A percentile compares a stretch with the other conserved stretches of the same genome.
Evolutionary conservation across 2,797 vertebrate genomes (phyloP).

Genomic region (Argyrosomus regius): DNA sequence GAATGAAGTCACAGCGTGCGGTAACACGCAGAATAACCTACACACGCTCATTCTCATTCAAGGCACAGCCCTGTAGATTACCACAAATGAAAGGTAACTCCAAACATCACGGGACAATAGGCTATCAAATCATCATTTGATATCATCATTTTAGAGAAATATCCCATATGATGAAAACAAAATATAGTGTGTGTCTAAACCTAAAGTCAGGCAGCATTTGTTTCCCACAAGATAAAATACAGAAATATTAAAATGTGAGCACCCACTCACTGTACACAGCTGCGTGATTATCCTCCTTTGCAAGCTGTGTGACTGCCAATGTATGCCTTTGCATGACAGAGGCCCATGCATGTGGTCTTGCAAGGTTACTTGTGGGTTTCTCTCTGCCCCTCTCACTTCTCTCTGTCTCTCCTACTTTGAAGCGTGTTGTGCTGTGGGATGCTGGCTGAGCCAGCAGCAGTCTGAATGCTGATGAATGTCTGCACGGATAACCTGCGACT

Average conservation of each 20-base stretch:
- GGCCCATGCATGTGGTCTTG: conserved; percentile 23
- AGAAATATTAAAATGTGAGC: not conserved
- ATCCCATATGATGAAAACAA: no score
- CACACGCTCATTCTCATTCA: conserved; percentile 22
- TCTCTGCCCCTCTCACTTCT: conserved; percentile 38
- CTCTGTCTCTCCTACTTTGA: conserved; percentile 53
- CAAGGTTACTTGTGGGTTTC: conserved; percentile 58
- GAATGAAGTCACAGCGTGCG: conserved; percentile 45
- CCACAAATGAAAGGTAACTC: not conserved
- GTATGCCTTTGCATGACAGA: conserved; percentile 22
- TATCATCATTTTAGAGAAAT: no score
- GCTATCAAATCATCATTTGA: not conserved
- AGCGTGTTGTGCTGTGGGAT: conserved; percentile 60
- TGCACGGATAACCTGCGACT: conserved; percentile 72
- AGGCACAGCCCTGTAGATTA: conserved; percentile 19
- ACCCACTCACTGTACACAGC: not conserved
- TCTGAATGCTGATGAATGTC: conserved; percentile 77
- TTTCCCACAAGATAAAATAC: not conserved
- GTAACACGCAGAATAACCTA: conserved; percentile 43
- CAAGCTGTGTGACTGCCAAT: conserved; percentile 15
- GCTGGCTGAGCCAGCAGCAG: conserved; percentile 69
- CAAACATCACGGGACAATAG: not conserved
- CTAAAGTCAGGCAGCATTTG: not conserved
- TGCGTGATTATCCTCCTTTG: conserved; percentile 9
- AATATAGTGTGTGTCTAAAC: not conserved